Conservation (phyloP, 1,140 invertebrate species). For the Bombus sibiricus region DNA sequence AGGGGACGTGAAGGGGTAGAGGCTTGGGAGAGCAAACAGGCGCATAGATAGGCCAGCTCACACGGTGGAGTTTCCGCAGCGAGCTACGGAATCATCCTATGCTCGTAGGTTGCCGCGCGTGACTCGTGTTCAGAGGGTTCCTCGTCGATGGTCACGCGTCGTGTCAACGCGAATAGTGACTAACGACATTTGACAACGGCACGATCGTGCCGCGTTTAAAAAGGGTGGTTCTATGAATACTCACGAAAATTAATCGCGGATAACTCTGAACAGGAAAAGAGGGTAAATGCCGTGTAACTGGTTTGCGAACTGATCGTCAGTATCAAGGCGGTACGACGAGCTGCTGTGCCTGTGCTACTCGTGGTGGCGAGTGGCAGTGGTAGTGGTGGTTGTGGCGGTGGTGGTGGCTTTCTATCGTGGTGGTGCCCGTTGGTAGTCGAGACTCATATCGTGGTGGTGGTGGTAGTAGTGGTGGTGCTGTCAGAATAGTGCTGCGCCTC, state of each 20-base stretch:
- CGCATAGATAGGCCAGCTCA: slow-evolving; percentile 43
- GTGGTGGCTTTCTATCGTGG: slow-evolving; percentile 32
- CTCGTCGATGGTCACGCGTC: not conserved
- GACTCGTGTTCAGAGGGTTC: not conserved
- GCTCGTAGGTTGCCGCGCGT: slow-evolving; percentile 17
- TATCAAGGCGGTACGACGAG: slow-evolving; percentile 14
- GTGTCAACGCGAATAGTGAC: slow-evolving; percentile 10
- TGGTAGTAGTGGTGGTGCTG: slow-evolving; percentile 43
- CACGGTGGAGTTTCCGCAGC: slow-evolving; percentile 35
- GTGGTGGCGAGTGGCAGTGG: slow-evolving; percentile 43
- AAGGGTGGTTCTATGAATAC: not conserved
- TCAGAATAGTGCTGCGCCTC: slow-evolving; percentile 53
- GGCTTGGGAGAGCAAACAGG: slow-evolving; percentile 30
- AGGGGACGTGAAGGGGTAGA: slow-evolving; percentile 36
- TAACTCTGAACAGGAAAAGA: too few relatives aligned
- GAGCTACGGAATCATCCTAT: slow-evolving; percentile 35
- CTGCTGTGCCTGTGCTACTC: slow-evolving; percentile 51
- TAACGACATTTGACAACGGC: not conserved
- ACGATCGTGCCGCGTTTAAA: not conserved
- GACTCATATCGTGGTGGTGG: slow-evolving; percentile 25
- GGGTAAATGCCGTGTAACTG: slow-evolving; percentile 22
- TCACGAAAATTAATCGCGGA: too few relatives aligned
- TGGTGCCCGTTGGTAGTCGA: slow-evolving; percentile 37
- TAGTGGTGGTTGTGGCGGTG: slow-evolving; percentile 26
- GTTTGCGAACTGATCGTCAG: slow-evolving; percentile 34